Evolutionary conservation across 2,888 invertebrate genomes (phyloP).

Genomic region (Helobdella robusta): DNA sequence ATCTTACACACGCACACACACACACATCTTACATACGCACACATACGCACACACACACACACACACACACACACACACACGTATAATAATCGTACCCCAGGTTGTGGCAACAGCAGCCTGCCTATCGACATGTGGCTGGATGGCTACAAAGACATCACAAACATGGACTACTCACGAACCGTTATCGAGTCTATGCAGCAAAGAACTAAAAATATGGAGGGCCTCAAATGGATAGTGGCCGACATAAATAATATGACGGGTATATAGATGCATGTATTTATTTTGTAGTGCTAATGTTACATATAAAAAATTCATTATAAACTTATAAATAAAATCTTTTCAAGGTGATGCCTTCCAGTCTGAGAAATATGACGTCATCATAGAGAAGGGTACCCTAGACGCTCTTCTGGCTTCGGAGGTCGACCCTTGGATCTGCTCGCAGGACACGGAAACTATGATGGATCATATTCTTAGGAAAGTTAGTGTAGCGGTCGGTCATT

Average conservation of each 20-base stretch:
- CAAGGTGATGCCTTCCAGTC: constrained; percentile 38
- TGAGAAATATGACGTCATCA: constrained; percentile 48
- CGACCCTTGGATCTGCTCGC: constrained; percentile 46
- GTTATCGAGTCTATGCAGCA: constrained; percentile 47
- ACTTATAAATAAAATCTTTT: too few relatives aligned
- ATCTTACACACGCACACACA: too few relatives aligned
- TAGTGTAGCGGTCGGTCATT: not conserved
- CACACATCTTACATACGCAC: too few relatives aligned
- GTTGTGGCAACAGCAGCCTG: constrained; percentile 51
- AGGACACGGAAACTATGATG: constrained; percentile 38
- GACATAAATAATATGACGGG: constrained; percentile 46
- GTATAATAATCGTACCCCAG: constrained; percentile 41
- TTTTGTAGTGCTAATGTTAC: too few relatives aligned
- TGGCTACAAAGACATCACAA: constrained; percentile 48
- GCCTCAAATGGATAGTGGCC: constrained; percentile 50
- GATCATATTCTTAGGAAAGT: constrained; percentile 43
- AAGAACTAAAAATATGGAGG: constrained; percentile 38
- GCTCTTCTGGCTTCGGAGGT: constrained; percentile 49
- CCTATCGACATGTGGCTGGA: constrained; percentile 49
- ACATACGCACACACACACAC: too few relatives aligned
- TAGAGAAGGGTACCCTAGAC: constrained; percentile 53
- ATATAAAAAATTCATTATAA: too few relatives aligned
- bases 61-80: too few relatives aligned
- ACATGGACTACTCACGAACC: constrained; percentile 50
- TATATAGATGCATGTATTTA: too few relatives aligned